phyloP scores from a whole-genome alignment of 2,797 vertebrate genomes.

The Buphagus erythrorhynchus region DNA sequence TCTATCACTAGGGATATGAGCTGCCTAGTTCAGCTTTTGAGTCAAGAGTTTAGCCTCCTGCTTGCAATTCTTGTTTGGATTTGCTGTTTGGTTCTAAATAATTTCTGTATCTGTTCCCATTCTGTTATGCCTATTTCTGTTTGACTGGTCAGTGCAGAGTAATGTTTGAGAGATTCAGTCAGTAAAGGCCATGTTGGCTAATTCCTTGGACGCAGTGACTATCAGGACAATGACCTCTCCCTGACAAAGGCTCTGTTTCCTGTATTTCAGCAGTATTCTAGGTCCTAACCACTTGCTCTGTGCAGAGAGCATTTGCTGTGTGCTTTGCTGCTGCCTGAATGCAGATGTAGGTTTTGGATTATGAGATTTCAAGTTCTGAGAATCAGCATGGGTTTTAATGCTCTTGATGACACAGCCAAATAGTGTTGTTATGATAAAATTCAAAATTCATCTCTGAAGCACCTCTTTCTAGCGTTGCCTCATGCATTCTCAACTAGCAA shows the following conservation, averaged over 20 bases:
- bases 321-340: neutral
- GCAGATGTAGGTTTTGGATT: slow-evolving; percentile 30
- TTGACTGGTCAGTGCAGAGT: neutral
- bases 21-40: neutral
- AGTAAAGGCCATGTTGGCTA: neutral
- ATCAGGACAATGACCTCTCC: neutral
- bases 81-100: neutral
- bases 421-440: slow-evolving; percentile 57
- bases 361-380: slow-evolving; percentile 34
- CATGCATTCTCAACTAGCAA: slow-evolving; percentile 62
- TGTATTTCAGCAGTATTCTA: neutral
- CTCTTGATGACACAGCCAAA: slow-evolving; percentile 51
- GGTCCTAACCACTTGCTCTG: neutral
- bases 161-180: neutral
- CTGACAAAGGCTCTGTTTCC: neutral
- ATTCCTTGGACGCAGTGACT: neutral
- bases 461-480: slow-evolving; percentile 61
- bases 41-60: neutral
- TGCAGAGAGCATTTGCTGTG: neutral
- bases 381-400: neutral
- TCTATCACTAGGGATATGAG: neutral
- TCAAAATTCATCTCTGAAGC: slow-evolving; percentile 53
- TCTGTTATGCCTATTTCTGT: neutral
- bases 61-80: neutral
- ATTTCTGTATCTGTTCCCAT: neutral